Conservation (phyloP, 2,113 vertebrate genomes). For the Helogale parvula region DNA sequence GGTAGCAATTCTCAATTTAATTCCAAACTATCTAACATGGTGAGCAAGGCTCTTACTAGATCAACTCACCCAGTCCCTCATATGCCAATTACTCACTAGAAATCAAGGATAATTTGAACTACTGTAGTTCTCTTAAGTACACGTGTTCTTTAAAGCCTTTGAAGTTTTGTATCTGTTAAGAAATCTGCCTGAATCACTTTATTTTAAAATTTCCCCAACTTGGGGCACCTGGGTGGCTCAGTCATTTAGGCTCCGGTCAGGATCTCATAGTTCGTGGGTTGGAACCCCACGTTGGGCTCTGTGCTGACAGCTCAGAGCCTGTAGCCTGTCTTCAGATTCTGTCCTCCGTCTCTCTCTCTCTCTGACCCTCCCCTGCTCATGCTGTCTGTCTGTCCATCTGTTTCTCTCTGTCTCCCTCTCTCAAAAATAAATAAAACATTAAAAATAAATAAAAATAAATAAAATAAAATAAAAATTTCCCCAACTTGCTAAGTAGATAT, state of each 20-base stretch:
- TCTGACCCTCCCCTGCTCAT: no score
- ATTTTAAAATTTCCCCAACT: neutral
- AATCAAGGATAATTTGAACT: conserved; percentile 21
- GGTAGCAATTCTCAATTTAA: conserved; percentile 2
- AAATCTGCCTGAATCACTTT: neutral
- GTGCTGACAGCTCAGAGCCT: no score
- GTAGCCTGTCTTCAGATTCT: no score
- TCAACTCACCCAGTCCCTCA: neutral
- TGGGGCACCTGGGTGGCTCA: neutral
- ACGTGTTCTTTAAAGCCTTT: neutral
- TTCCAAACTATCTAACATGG: neutral
- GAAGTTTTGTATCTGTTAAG: neutral
- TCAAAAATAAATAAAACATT: no score
- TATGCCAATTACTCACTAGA: neutral
- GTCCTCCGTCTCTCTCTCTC: no score
- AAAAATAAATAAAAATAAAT: no score
- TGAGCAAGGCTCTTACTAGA: neutral
- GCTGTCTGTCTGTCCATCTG: no score
- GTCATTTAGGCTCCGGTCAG: no score
- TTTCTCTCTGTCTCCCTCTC: no score
- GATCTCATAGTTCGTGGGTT: no score
- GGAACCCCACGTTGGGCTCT: no score
- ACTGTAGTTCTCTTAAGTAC: neutral
- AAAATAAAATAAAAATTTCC: neutral
- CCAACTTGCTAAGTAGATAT: neutral